Percentiles rank a stretch among this genome's conserved stretches.
These are phyloP conservation scores for Clanis bilineata DNA, from an alignment of 2,888 invertebrate species.

Conservation along the genomic window DNA sequence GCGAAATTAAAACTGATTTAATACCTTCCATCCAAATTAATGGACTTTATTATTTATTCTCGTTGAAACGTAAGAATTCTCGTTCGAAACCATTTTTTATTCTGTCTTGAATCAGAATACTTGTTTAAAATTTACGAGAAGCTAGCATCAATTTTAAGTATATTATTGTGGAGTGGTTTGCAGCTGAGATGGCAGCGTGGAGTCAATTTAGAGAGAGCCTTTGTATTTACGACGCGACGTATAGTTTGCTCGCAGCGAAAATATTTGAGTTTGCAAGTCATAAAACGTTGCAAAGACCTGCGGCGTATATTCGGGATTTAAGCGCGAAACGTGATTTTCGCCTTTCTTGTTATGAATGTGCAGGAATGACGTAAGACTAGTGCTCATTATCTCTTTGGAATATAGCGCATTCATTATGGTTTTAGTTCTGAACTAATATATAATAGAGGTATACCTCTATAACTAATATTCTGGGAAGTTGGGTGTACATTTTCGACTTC, in stretches of 20 bases:
- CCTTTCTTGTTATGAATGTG: neutral
- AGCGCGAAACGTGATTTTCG: neutral
- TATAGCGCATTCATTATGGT: no score
- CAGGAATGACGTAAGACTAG: neutral
- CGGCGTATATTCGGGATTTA: neutral
- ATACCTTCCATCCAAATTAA: neutral
- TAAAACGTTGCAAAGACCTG: neutral
- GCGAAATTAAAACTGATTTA: neutral
- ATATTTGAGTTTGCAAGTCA: slow-evolving; percentile 8
- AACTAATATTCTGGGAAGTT: no score
- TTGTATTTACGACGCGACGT: slow-evolving; percentile 14
- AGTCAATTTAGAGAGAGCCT: slow-evolving; percentile 19
- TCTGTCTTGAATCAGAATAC: slow-evolving; percentile 14
- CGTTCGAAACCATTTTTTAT: neutral
- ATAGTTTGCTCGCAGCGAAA: slow-evolving; percentile 3
- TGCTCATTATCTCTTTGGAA: neutral
- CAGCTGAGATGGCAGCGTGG: slow-evolving; percentile 11
- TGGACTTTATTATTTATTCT: neutral
- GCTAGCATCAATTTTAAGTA: slow-evolving; percentile 7
- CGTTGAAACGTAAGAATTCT: neutral
- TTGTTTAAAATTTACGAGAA: slow-evolving; percentile 32
- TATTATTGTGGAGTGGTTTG: slow-evolving; percentile 26
- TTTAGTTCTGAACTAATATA: no score
- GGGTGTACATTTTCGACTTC: no score
- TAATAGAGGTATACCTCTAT: no score